Evolutionary conservation across 2,797 vertebrate species (phyloP), one percentile per base, ranked within the genome.

Genomic region (Microcaecilia unicolor): DNA sequence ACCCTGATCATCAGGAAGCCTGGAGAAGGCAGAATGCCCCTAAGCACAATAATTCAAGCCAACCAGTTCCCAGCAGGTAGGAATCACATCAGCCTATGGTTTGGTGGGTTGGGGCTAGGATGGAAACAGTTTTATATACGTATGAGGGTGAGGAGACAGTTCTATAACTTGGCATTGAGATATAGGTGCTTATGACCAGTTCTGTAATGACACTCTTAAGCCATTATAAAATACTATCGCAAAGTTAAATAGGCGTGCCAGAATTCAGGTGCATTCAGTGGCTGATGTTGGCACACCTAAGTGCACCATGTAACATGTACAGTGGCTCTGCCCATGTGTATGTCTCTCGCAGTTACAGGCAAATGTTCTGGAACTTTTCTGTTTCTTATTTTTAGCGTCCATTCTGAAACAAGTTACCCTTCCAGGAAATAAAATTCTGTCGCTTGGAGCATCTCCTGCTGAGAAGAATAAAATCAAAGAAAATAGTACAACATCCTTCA

Each of bases 391-490:
- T 55, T 49, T 47, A 83, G 81, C 67, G 61, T 77, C 77, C n/a
- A 48, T 78, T 72, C 27, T 80, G 64, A 84, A 83, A 44, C 75
- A 78, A 48, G 69, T 82, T 58, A 60, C 65, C 15, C 41, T 81
- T 22, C 67, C 81, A 64, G 74, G 75, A 73, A 79, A 72, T 62
- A 83, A 76, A 76, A 61, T 72, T 53, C 28, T 82, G 42, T 78
- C 78, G 0, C 51, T 84, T 61, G 78, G 72, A 59, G 51, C 67
- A 42, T 61, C 76, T 53, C 29, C 65, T 72, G 18, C 60, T 67
- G 72, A 63, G 43, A 80, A 72, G 32, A 47, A 19, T 37, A 72
- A 67, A 72, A 49, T 67, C 46, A 78, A 60, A 59, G 78, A 76
- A 46, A 82, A 72, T 42, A 76, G 76, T 74, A 41, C 67, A 55